These are phyloP conservation scores for Ornithorhynchus anatinus DNA, from an alignment of 2,113 vertebrate species.

Conservation along the genomic window DNA sequence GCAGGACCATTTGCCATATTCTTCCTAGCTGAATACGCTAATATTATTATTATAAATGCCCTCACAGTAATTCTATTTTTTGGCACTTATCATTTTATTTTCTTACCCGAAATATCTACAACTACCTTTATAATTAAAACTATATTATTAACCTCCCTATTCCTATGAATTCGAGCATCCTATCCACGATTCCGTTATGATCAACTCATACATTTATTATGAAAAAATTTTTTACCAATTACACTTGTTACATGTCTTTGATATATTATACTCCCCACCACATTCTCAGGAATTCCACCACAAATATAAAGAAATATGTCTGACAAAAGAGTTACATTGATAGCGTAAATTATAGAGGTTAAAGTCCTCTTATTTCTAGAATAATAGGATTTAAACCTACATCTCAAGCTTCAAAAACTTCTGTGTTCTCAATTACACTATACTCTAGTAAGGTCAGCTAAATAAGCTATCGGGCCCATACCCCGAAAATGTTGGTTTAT, in stretches of 20 bases:
- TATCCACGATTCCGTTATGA: slow-evolving; percentile 20
- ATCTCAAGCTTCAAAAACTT: no score
- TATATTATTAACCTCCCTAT: accelerated
- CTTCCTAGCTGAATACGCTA: neutral
- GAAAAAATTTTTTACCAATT: slow-evolving; percentile 5
- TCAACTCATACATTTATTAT: neutral
- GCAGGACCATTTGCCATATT: accelerated
- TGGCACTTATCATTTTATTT: accelerated
- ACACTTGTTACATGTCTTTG: neutral
- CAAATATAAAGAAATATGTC: no score
- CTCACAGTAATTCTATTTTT: accelerated
- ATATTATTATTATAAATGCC: neutral
- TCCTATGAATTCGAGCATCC: neutral
- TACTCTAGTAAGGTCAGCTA: no score
- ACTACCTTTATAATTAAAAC: neutral
- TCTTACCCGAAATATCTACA: accelerated
- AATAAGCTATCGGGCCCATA: no score
- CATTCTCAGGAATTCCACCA: neutral
- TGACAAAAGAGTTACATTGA: no score
- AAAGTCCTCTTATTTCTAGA: no score
- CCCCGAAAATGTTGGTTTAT: no score
- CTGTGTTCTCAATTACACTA: no score
- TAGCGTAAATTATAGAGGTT: no score
- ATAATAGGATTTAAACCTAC: no score
- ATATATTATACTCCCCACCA: accelerated